Percentiles rank a stretch among this genome's conserved stretches.
Conservation (phyloP, 2,888 invertebrate species). For the Drosophila borborema region DNA sequence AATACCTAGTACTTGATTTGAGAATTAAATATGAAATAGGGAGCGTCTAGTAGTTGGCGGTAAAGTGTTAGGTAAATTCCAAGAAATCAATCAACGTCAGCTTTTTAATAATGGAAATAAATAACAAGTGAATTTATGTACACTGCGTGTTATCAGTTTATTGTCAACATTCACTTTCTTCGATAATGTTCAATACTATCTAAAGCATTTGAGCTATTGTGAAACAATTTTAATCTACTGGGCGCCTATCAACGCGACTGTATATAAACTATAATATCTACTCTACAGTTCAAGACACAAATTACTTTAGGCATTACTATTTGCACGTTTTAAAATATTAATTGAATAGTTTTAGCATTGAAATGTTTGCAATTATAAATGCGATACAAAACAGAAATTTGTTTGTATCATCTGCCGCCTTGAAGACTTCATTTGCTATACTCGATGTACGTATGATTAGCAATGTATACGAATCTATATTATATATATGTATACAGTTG, state of each 20-base stretch:
- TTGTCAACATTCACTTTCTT: background rate
- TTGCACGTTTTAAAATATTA: background rate
- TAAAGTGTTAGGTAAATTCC: background rate
- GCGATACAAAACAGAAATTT: background rate
- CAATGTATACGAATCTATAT: background rate
- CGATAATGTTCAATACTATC: background rate
- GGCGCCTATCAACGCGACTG: background rate
- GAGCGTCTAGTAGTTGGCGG: background rate
- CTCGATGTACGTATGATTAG: slow-evolving; percentile 9
- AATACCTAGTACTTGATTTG: background rate
- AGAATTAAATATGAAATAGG: background rate
- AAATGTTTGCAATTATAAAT: background rate
- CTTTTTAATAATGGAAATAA: background rate
- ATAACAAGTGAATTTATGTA: background rate
- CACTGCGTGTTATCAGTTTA: slow-evolving; percentile 1
- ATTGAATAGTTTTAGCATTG: background rate
- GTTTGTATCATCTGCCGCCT: background rate
- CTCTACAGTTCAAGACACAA: too few species aligned
- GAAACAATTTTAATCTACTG: background rate
- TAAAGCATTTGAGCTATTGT: background rate
- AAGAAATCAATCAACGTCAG: background rate
- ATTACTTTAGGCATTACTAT: background rate
- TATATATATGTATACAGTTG: background rate
- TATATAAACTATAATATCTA: background rate
- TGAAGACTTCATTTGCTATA: background rate